phyloP scores from a whole-genome alignment of 2,797 vertebrate species.

The Somateria mollissima region DNA sequence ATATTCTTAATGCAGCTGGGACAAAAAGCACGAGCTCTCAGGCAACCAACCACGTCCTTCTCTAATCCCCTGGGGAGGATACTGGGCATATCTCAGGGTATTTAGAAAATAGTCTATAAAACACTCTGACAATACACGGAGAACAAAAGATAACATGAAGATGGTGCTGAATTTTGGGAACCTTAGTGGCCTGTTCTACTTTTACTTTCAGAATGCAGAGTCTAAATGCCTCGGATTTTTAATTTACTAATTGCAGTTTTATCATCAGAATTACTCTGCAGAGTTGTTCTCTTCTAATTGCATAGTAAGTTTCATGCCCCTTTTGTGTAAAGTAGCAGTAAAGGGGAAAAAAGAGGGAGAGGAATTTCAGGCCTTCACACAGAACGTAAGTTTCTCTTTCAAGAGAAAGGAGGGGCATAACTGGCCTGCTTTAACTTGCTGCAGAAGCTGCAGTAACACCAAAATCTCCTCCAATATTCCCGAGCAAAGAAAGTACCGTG shows the following conservation, averaged over 20 bases:
- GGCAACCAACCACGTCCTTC: not conserved
- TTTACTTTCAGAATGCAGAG: not conserved
- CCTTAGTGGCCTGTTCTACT: not conserved
- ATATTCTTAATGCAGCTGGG: not conserved
- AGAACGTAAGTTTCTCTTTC: not conserved
- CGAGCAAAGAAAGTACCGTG: not conserved
- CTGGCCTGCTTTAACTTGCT: not conserved
- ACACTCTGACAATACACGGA: not conserved
- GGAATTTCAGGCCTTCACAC: not conserved
- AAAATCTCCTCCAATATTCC: not conserved
- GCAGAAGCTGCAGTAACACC: not conserved
- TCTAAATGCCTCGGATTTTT: not conserved
- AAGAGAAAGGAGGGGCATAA: not conserved
- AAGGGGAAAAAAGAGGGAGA: fast-evolving
- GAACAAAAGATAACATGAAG: not conserved
- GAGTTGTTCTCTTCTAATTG: not conserved
- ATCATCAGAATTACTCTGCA: not conserved
- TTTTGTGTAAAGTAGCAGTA: not conserved
- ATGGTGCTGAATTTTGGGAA: not conserved
- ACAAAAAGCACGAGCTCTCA: not conserved
- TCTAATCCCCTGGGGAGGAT: not conserved
- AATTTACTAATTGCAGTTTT: not conserved
- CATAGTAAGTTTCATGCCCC: not conserved
- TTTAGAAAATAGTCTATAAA: not conserved
- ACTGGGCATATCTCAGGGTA: not conserved